These are phyloP conservation scores for Rhopalosiphum maidis DNA, from an alignment of 1,140 invertebrate species.

Conservation along the genomic window DNA sequence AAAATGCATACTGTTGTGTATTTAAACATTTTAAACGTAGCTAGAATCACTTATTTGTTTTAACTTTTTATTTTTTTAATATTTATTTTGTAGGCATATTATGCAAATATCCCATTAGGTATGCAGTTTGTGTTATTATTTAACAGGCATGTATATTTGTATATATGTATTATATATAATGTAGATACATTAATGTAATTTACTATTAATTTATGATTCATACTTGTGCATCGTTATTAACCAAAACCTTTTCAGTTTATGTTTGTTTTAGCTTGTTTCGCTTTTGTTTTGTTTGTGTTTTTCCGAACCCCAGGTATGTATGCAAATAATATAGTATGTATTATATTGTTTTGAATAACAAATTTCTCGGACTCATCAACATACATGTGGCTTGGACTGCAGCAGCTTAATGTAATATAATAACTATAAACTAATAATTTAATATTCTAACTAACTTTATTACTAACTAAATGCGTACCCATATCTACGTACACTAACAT, in stretches of 20 bases:
- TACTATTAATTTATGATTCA: conserved; percentile 26
- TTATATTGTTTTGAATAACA: conserved; percentile 1
- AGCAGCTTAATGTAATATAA: conserved; percentile 33
- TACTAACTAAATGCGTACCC: neutral
- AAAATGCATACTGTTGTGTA: neutral
- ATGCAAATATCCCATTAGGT: conserved; percentile 7
- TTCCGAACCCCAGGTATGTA: conserved; percentile 50
- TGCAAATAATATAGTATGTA: neutral
- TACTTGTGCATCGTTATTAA: neutral
- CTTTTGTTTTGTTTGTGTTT: conserved; percentile 48
- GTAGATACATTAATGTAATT: neutral
- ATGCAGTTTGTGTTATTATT: neutral
- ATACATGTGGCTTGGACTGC: conserved; percentile 36
- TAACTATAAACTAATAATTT: neutral
- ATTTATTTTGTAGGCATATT: neutral
- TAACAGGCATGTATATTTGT: conserved; percentile 15
- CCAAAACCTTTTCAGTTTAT: conserved; percentile 43
- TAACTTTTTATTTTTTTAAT: neutral
- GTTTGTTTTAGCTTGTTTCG: conserved; percentile 55
- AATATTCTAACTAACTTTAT: too few species aligned
- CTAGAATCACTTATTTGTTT: neutral
- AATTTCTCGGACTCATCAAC: neutral
- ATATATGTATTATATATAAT: neutral
- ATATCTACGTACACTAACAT: neutral
- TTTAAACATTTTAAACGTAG: neutral